These are phyloP conservation scores for Sphaerophoria rueppellii DNA, from an alignment of 2,888 invertebrate species.

Conservation along the genomic window DNA sequence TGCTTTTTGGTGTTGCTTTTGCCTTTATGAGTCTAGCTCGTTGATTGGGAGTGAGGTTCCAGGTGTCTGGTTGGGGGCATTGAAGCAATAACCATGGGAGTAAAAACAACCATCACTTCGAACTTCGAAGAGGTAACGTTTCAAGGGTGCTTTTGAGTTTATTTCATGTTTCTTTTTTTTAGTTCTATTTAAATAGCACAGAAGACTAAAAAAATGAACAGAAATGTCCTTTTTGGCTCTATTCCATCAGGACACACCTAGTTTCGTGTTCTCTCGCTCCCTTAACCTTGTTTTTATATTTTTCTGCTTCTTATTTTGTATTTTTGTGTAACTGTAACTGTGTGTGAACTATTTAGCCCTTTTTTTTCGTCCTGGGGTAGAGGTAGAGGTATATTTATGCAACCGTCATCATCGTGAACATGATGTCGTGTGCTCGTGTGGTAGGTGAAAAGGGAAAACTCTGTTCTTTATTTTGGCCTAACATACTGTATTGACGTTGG, in stretches of 20 bases:
- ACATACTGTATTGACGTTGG: slow-evolving; percentile 1
- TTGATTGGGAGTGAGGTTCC: not conserved
- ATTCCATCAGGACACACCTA: slow-evolving; percentile 68
- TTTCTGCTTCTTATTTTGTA: slow-evolving; percentile 16
- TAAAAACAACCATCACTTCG: slow-evolving; percentile 3
- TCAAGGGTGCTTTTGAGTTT: slow-evolving; percentile 70
- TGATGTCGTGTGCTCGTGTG: slow-evolving; percentile 51
- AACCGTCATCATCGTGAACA: slow-evolving; percentile 68
- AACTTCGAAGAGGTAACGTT: slow-evolving; percentile 27
- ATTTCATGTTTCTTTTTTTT: slow-evolving; percentile 64
- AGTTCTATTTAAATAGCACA: slow-evolving; percentile 28
- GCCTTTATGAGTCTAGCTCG: slow-evolving; percentile 28
- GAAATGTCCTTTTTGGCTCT: slow-evolving; percentile 55
- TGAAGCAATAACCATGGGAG: slow-evolving; percentile 40
- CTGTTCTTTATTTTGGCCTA: slow-evolving; percentile 46
- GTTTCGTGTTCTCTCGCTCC: slow-evolving; percentile 46
- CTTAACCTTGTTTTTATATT: slow-evolving; percentile 34
- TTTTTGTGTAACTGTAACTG: slow-evolving; percentile 22
- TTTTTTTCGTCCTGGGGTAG: slow-evolving; percentile 35
- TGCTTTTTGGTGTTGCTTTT: slow-evolving; percentile 51
- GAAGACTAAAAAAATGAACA: not conserved
- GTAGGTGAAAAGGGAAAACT: not conserved
- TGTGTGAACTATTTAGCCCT: slow-evolving; percentile 51
- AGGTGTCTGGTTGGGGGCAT: slow-evolving; percentile 22
- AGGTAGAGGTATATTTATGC: slow-evolving; percentile 52